Base-by-base conservation (phyloP, 2,113 vertebrate species). In the Etheostoma spectabile region DNA sequence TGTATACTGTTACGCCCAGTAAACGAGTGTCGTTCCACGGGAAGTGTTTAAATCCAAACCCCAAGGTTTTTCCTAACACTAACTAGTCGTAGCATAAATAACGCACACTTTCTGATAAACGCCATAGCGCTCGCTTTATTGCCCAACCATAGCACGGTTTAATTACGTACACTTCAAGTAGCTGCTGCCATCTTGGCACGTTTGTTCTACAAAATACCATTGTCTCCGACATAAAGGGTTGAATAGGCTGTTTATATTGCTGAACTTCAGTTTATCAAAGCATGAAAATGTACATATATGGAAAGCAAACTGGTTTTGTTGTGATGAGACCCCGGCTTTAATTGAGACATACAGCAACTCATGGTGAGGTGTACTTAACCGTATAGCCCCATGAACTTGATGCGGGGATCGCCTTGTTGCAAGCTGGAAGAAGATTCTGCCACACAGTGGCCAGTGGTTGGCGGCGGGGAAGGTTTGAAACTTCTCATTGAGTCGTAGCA, bases 321-420 rank as follows among this genome's bases (percentile, higher is more conserved):
- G n/a, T 22, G 1, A 16, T 45, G 38, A 38, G 38, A 38, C 38
- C 8, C 8, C 2, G 38, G 30, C 21, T 10, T 35, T 35, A 33
- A 10, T 61, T n/a, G n/a, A 19, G n/a, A 42, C 6, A 42, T n/a
- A n/a, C 5, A 33, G 33, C 2, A 42, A 38, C 57, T 42, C 38
- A 42, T 42, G 8, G 8, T 30, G 10, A 10, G 21, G 0, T 12
- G 45, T 10, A 70, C 89, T 79, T 27, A 99, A 98, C 98, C 48
- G 98, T 99, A 91, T 99, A 99, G 79, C n/a, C 98, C 98, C 98
- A 99, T 99, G 94, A 99, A 99, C 93, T 98, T 99, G n/a, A n/a
- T 65, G 98, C 98, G 45, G 98, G 98, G 78, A 99, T 99, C 90
- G 99, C 98, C 92, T 99, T 98, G 93, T 98, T 99, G 93, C 98